Percentiles rank a stretch among this genome's conserved stretches.
Conservation (phyloP, 2,888 invertebrate genomes). For the Hypolimnas misippus region DNA sequence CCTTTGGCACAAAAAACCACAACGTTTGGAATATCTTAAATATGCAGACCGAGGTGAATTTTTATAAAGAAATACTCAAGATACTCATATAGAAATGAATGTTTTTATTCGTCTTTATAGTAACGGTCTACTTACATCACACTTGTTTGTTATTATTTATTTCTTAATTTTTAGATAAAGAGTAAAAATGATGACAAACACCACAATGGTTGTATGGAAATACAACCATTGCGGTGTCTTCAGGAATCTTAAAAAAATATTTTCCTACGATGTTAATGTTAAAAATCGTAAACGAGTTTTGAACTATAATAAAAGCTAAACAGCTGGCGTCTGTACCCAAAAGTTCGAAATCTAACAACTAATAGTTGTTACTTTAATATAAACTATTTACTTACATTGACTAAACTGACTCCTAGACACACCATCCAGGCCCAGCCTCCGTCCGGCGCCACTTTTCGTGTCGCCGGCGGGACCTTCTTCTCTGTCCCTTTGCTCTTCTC, state of each 20-base stretch:
- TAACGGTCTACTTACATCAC: too few species aligned
- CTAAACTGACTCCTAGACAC: slow-evolving; percentile 91
- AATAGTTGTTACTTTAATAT: background rate
- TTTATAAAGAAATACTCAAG: slow-evolving; percentile 7
- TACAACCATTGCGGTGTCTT: too few species aligned
- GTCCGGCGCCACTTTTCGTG: slow-evolving; percentile 90
- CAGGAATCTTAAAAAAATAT: too few species aligned
- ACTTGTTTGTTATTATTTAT: too few species aligned
- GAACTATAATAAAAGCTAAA: background rate
- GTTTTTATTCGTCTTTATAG: background rate
- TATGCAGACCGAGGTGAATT: slow-evolving; percentile 13
- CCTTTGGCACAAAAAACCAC: slow-evolving; percentile 25
- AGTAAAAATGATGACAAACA: too few species aligned
- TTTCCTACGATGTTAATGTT: too few species aligned
- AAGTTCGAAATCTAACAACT: background rate
- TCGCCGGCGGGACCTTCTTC: slow-evolving; percentile 68
- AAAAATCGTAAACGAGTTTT: too few species aligned
- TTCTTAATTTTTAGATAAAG: too few species aligned
- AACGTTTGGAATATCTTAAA: background rate
- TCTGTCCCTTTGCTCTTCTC: slow-evolving; percentile 76
- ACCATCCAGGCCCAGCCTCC: slow-evolving; percentile 97
- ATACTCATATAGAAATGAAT: background rate
- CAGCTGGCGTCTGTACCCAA: background rate
- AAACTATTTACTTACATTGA: slow-evolving; percentile 88
- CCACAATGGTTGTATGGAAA: too few species aligned